phyloP scores from a whole-genome alignment of 1,140 invertebrate genomes.

The Ruditapes philippinarum region DNA sequence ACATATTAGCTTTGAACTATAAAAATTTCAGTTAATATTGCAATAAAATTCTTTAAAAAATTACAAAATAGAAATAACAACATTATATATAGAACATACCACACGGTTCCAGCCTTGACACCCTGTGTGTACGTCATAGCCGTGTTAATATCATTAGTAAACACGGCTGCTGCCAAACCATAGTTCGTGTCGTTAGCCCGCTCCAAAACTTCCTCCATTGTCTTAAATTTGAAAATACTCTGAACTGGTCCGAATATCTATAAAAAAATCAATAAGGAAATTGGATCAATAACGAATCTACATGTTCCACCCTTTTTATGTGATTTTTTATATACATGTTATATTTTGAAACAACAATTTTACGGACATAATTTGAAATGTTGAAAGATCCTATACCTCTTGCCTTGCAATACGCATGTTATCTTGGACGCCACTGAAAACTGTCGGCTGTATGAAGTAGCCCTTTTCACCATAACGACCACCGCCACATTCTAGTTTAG shows the following conservation, averaged over 20 bases:
- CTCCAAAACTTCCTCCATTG: constrained; percentile 95
- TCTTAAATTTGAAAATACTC: constrained; percentile 95
- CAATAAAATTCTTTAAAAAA: too few species aligned
- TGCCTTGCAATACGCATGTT: constrained; percentile 96
- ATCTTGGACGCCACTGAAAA: constrained; percentile 97
- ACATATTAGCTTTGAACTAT: too few species aligned
- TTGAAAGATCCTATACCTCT: too few species aligned
- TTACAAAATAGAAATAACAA: too few species aligned
- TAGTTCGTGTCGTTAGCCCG: constrained; percentile 95
- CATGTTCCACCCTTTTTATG: too few species aligned
- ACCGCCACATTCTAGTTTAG: constrained; percentile 94
- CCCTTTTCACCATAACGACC: constrained; percentile 90
- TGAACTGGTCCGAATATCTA: constrained; percentile 98
- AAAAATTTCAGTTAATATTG: not conserved
- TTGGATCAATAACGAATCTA: too few species aligned
- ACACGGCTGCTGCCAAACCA: constrained; percentile 94
- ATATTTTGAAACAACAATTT: too few species aligned
- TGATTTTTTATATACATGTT: too few species aligned
- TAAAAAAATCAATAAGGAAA: too few species aligned
- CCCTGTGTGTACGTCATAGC: constrained; percentile 81
- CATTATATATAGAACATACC: constrained; percentile 89
- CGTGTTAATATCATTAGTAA: constrained; percentile 95
- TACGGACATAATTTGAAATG: too few species aligned
- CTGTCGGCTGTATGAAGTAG: constrained; percentile 97
- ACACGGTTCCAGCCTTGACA: constrained; percentile 95